Conservation (phyloP, 2,888 invertebrate species). For the Tetranychus truncatus region DNA sequence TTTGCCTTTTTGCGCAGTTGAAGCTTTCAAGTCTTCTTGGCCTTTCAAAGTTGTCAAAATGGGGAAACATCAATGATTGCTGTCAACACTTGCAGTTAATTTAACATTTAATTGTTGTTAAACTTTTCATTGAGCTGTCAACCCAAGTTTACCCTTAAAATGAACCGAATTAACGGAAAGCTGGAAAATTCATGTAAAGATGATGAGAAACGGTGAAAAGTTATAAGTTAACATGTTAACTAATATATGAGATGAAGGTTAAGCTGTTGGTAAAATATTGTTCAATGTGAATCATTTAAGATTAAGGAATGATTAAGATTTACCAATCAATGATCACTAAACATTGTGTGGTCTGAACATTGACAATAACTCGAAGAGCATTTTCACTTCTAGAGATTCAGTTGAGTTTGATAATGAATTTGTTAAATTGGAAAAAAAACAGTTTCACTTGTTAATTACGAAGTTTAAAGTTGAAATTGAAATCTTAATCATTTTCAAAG, state of each 20-base stretch:
- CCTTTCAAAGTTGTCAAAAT: not conserved
- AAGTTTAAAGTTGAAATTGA: too few species aligned
- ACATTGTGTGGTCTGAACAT: too few species aligned
- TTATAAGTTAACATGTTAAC: not conserved
- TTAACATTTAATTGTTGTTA: slow-evolving; percentile 4
- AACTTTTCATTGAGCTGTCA: not conserved
- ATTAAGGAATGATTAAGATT: not conserved
- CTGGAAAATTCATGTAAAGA: not conserved
- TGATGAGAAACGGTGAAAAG: not conserved
- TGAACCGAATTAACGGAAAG: not conserved
- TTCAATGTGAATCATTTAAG: slow-evolving; percentile 4
- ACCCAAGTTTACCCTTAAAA: not conserved
- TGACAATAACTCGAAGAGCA: too few species aligned
- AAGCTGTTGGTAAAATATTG: not conserved
- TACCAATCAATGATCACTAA: too few species aligned
- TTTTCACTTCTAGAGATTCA: too few species aligned
- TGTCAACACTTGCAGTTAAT: not conserved
- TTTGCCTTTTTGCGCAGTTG: too few species aligned
- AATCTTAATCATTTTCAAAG: too few species aligned
- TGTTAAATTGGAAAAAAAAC: too few species aligned
- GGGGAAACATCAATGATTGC: not conserved
- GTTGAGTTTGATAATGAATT: too few species aligned
- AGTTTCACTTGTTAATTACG: too few species aligned
- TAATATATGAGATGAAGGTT: too few species aligned
- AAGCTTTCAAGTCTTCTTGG: not conserved